Evolutionary conservation across 2,888 invertebrate genomes (phyloP).

Genomic region (Apotomis turbidana): DNA sequence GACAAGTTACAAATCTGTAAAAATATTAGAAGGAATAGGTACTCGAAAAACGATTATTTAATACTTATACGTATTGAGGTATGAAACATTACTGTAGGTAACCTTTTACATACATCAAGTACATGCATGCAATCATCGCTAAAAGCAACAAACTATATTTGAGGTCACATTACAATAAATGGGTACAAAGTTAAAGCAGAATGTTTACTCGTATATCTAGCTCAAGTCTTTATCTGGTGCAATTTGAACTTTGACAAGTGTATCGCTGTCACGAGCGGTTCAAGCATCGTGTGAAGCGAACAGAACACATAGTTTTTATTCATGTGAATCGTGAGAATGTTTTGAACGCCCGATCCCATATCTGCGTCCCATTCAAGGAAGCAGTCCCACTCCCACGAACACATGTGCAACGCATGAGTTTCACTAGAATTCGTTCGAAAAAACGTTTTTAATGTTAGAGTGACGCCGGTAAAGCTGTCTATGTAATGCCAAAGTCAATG

Average conservation of each 20-base stretch:
- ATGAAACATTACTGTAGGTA: background rate
- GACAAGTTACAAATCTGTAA: too few species aligned
- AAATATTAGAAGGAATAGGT: too few species aligned
- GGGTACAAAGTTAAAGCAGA: constrained; percentile 30
- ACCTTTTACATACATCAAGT: background rate
- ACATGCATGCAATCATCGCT: background rate
- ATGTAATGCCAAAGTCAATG: background rate
- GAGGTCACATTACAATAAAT: constrained; percentile 5
- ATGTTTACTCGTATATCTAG: constrained; percentile 17
- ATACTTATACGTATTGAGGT: too few species aligned
- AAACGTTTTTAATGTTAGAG: constrained; percentile 25
- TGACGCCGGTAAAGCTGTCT: constrained; percentile 29
- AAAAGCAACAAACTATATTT: background rate
- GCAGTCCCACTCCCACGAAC: constrained; percentile 65
- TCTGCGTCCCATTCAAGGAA: constrained; percentile 71
- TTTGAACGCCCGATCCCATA: constrained; percentile 62
- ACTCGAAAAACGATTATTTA: too few species aligned
- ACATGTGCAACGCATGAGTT: constrained; percentile 38
- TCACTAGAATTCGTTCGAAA: constrained; percentile 33
- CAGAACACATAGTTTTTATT: constrained; percentile 53
- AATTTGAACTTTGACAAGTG: constrained; percentile 47
- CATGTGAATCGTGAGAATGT: constrained; percentile 73
- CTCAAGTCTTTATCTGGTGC: constrained; percentile 40
- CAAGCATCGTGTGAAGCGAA: constrained; percentile 25
- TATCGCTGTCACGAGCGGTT: constrained; percentile 21